Conservation (phyloP, 1,140 invertebrate species). For the Dreissena polymorpha region DNA sequence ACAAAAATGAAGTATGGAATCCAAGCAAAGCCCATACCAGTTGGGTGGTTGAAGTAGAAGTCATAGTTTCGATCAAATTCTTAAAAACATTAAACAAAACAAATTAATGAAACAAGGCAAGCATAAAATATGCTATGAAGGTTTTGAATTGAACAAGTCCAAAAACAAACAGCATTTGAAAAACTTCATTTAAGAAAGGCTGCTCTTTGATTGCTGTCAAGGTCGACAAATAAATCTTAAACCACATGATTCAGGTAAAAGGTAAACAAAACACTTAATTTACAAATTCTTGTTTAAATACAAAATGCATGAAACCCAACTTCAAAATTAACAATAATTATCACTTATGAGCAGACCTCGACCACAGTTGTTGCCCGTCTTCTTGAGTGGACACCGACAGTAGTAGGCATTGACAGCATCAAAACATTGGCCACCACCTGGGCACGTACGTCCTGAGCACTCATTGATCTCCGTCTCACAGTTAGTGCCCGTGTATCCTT, state of each 20-base stretch:
- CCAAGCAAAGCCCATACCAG: conserved; percentile 57
- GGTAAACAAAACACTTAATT: too few species aligned
- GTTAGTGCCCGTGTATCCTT: conserved; percentile 58
- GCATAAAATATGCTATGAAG: too few species aligned
- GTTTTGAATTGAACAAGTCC: too few species aligned
- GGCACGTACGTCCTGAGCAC: conserved; percentile 93
- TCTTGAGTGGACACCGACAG: conserved; percentile 75
- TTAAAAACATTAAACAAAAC: conserved; percentile 48
- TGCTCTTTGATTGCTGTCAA: too few species aligned
- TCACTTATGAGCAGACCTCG: conserved; percentile 51
- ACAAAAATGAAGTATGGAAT: conserved; percentile 62
- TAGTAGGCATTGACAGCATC: conserved; percentile 81
- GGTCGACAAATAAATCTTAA: too few species aligned
- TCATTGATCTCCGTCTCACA: conserved; percentile 84
- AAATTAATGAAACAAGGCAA: background rate
- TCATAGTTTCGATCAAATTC: conserved; percentile 68
- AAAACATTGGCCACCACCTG: conserved; percentile 93
- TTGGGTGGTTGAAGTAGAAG: conserved; percentile 64
- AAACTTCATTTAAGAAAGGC: too few species aligned
- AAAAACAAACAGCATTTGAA: too few species aligned
- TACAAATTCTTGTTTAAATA: too few species aligned
- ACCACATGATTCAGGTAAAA: too few species aligned
- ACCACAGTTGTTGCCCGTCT: conserved; percentile 56
- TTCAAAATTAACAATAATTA: too few species aligned
- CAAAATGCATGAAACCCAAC: too few species aligned